Conservation (phyloP, 2,888 invertebrate genomes). For the Epirrita christyi region DNA sequence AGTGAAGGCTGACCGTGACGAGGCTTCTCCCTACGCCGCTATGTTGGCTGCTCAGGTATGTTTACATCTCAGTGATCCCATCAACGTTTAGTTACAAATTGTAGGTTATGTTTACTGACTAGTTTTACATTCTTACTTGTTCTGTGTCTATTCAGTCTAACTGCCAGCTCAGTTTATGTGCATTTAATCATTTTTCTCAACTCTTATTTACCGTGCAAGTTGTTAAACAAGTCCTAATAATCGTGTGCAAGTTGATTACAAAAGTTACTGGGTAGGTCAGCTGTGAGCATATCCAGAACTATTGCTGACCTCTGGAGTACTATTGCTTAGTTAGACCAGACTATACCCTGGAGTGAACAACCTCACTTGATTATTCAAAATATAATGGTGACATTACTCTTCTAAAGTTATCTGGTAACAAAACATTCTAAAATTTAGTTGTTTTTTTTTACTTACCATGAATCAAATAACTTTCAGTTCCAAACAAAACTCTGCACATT, state of each 20-base stretch:
- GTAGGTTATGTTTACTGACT: slow-evolving; percentile 54
- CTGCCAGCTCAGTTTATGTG: neutral
- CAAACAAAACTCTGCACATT: too few species aligned
- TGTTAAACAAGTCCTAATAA: neutral
- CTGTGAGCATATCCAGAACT: too few species aligned
- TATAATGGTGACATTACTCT: too few species aligned
- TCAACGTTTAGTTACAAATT: slow-evolving; percentile 22
- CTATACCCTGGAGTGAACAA: neutral
- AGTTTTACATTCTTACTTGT: neutral
- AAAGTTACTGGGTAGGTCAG: too few species aligned
- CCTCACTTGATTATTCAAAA: neutral
- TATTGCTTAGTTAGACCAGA: too few species aligned
- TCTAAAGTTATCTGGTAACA: too few species aligned
- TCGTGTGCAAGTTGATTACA: too few species aligned
- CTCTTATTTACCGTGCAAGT: neutral
- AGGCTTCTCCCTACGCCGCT: slow-evolving; percentile 99
- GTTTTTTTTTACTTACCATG: too few species aligned
- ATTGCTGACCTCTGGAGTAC: too few species aligned
- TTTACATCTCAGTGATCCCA: slow-evolving; percentile 30
- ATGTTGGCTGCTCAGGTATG: slow-evolving; percentile 99
- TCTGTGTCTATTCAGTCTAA: neutral
- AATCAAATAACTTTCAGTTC: too few species aligned
- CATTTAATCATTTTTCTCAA: neutral
- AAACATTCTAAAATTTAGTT: neutral
- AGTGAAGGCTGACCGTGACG: slow-evolving; percentile 99